phyloP scores from a whole-genome alignment of 2,888 invertebrate genomes.

The Agonopterix subpropinquella region DNA sequence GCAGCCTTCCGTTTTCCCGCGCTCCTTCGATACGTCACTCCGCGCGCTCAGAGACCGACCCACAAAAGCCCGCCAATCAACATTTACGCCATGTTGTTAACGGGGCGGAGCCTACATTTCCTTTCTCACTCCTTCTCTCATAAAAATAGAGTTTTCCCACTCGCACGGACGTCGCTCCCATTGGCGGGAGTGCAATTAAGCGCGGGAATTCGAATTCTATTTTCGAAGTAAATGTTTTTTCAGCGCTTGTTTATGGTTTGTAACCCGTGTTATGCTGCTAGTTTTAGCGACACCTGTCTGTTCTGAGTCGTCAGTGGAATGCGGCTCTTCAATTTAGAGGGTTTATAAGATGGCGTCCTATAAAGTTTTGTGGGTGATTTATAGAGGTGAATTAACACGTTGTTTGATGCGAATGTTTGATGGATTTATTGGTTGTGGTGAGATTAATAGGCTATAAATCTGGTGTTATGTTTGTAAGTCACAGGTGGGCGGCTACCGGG shows the following conservation, averaged over 20 bases:
- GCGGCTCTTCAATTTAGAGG: slow-evolving; percentile 37
- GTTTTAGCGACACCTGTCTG: slow-evolving; percentile 50
- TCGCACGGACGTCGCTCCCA: slow-evolving; percentile 54
- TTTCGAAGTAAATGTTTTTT: slow-evolving; percentile 72
- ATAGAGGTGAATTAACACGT: slow-evolving; percentile 56
- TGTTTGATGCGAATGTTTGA: slow-evolving; percentile 43
- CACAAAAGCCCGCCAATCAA: slow-evolving; percentile 74
- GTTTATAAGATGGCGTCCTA: slow-evolving; percentile 41
- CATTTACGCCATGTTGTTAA: slow-evolving; percentile 79
- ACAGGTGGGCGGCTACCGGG: slow-evolving; percentile 47
- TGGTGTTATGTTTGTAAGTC: slow-evolving; percentile 21
- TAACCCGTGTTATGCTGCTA: slow-evolving; percentile 32
- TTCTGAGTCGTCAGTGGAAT: slow-evolving; percentile 15
- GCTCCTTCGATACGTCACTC: slow-evolving; percentile 39
- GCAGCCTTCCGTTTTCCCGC: slow-evolving; percentile 52
- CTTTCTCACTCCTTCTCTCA: slow-evolving; percentile 39
- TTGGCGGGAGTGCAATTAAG: slow-evolving; percentile 71
- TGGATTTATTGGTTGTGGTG: slow-evolving; percentile 61
- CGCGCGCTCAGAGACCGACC: slow-evolving; percentile 41
- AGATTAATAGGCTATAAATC: slow-evolving; percentile 54
- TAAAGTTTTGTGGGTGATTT: slow-evolving; percentile 46
- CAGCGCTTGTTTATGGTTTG: slow-evolving; percentile 55
- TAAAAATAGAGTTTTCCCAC: slow-evolving; percentile 37
- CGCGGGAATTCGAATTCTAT: slow-evolving; percentile 74
- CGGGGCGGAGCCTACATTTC: slow-evolving; percentile 68